Conservation (phyloP, 2,888 invertebrate genomes). For the Beris chalybata region DNA sequence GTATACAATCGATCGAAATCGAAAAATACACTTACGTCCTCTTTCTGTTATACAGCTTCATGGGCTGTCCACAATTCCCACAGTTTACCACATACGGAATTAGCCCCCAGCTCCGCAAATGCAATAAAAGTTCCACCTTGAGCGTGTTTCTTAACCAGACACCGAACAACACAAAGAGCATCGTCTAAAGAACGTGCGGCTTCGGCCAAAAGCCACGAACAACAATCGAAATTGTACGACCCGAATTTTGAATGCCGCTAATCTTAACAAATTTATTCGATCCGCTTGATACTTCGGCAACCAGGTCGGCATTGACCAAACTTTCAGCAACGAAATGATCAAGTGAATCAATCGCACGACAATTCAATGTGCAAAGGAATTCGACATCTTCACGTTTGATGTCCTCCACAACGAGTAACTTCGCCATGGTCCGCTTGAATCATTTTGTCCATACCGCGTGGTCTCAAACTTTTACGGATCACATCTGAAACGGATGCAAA, state of each 20-base stretch:
- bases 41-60: too few relatives aligned
- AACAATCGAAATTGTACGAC: conserved; percentile 89
- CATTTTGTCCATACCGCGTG: conserved; percentile 99
- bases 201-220: conserved; percentile 83
- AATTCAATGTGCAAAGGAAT: conserved; percentile 90
- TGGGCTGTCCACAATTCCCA: too few relatives aligned
- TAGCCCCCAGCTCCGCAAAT: too few relatives aligned
- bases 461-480: conserved; percentile 96
- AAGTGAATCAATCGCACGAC: conserved; percentile 95
- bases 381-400: conserved; percentile 98
- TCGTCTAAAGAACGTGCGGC: conserved; percentile 92
- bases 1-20: too few relatives aligned
- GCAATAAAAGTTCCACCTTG: too few relatives aligned
- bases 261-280: conserved; percentile 89
- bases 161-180: conserved; percentile 88
- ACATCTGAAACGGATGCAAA: conserved; percentile 95
- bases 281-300: conserved; percentile 90
- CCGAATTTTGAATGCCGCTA: conserved; percentile 83
- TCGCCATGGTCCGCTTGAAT: conserved; percentile 96
- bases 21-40: too few relatives aligned
- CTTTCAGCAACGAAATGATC: conserved; percentile 96
- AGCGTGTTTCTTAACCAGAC: conserved; percentile 90
- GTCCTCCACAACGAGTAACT: conserved; percentile 98
- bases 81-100: too few relatives aligned
- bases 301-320: conserved; percentile 87